Evolutionary conservation across 2,888 invertebrate genomes (phyloP), one percentile per base, ranked within the genome.

Genomic region (Acrocera orbiculus): DNA sequence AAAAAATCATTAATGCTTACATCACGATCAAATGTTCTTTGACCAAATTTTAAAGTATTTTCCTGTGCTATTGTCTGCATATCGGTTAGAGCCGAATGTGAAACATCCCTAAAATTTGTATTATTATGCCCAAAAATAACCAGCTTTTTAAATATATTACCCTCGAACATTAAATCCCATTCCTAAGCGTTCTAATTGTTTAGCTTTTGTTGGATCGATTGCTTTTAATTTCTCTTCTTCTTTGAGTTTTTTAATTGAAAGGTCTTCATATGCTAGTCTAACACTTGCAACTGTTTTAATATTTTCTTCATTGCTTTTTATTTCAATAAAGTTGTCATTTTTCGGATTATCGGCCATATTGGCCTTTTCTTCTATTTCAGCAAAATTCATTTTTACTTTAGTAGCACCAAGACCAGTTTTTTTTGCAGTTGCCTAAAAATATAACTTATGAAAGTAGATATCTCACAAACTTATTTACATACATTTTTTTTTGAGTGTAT

Each of bases 11-110:
- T 32, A 27, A 26, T 32, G 17, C 16, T 22, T 14, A 32, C 26
- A 19, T 42, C 40, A 65, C 67, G 44, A 62, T 67, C 38, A 32
- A 52, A 58, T 52, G 61, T 59, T 51, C 54, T 60, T 47, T 54
- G 59, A 11, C 53, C 49, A 15, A 60, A 54, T 7, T 57, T 50
- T 17, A 63, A 59, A 7, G 68, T 59, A 46, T 67, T 70, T 53
- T 89, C 80, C 63, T 93, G 93, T 53, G 86, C 79, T 50, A 96
- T 87, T 15, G 70, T 70, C 52, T 81, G 75, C 90, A 95, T 93
- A 57, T 89, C 92, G 36, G 74, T 76, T 34, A 85, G 54, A 9
- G 87, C 89, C 9, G 90, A 90, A 65, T 89, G 89, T 42, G 78
- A 81, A 9, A 78, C 69, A 32, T 72, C 76, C 28, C 73, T 72